Base-by-base conservation (phyloP, 2,888 invertebrate species). In the Eupithecia tripunctaria region DNA sequence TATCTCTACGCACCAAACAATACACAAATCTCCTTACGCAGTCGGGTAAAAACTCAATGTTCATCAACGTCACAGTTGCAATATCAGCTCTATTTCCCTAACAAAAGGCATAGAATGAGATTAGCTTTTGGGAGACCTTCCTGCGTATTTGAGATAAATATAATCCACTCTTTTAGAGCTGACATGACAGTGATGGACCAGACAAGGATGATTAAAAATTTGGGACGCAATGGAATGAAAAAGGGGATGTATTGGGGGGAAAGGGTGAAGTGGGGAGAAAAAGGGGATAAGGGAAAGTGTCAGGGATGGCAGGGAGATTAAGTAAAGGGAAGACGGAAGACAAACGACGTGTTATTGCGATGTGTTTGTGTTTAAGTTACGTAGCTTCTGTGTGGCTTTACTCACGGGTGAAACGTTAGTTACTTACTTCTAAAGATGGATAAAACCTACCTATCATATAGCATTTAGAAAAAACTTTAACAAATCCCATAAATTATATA, bases 161-260 rank as follows among this genome's bases (percentile, higher is more conserved):
- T 38, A 36, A 64, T 38, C 64, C 64, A n/a, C 56, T 56, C 56
- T 14, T 56, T 12, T 25, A 56, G 2, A 56, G 21, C n/a, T 36
- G 36, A 38, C n/a, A 8, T 38, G 64, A 64, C 64, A 63, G 62
- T 32, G 62, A 63, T 12, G 62, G 25, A 21, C 38, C 21, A 38
- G 7, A n/a, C 14, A 38, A 51, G 47, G 25, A n/a, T 64, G 64
- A 64, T 64, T 64, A 38, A 41, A 63, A 64, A 64, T 64, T 64
- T 38, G 38, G 21, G 38, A 38, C 21, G 64, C 36, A 36, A 64
- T 64, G 38, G 38, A 36, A 64, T 64, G 64, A 38, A 64, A 64
- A 38, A 18, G 56, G 12, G 56, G 56, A 64, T 25, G 63, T 21
- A 63, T 36, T n/a, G 64, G 38, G 63, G 25, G 21, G 25, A 36